Conservation (phyloP, 2,113 vertebrate genomes). For the Etheostoma cragini region DNA sequence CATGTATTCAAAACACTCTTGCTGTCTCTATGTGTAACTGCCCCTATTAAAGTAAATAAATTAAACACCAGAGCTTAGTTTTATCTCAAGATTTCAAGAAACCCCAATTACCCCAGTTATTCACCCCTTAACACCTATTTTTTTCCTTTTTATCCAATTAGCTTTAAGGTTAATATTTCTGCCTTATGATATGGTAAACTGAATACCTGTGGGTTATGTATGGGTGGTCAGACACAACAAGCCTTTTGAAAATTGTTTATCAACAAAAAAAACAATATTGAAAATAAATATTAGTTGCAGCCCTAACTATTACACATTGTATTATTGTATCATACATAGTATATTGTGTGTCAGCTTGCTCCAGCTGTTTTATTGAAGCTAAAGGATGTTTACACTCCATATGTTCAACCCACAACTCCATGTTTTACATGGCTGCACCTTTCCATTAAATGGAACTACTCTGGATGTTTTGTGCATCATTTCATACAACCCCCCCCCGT, state of each 20-base stretch:
- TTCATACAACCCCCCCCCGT: not conserved
- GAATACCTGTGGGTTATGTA: not conserved
- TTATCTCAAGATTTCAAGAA: no score
- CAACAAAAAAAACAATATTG: not conserved
- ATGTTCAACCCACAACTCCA: not conserved
- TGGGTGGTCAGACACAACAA: not conserved
- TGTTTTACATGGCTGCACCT: not conserved
- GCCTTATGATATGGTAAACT: not conserved
- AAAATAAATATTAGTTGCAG: not conserved
- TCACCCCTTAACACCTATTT: no score
- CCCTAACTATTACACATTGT: not conserved
- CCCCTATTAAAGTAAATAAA: no score
- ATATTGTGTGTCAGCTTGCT: not conserved
- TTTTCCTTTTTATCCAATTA: no score
- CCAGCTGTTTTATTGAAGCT: not conserved
- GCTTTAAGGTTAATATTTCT: not conserved
- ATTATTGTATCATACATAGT: no score
- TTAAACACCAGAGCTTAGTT: no score
- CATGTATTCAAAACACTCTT: not conserved
- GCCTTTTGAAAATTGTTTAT: not conserved
- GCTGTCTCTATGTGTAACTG: not conserved
- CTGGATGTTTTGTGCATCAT: not conserved
- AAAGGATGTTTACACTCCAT: not conserved
- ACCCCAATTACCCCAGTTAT: no score
- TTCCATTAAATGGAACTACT: slow-evolving; percentile 3